Evolutionary conservation across 1,140 invertebrate species (phyloP).

Genomic region (Epicauta chinensis): DNA sequence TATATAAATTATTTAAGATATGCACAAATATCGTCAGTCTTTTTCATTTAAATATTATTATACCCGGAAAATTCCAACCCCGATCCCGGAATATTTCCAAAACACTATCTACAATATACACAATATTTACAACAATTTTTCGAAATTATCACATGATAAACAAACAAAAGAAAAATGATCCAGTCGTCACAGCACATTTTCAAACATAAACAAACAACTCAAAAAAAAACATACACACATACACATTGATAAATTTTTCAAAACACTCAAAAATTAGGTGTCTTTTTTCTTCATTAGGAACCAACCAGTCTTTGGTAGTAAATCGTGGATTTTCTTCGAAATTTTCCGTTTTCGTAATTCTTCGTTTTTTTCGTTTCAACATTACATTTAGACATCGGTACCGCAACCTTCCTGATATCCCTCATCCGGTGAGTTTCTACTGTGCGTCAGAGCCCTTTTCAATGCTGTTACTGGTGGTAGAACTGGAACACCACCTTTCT

Average conservation of each 20-base stretch:
- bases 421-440: conserved; percentile 79
- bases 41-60: conserved; percentile 26
- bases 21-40: conserved; percentile 27
- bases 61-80: conserved; percentile 12
- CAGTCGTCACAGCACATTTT: conserved; percentile 22
- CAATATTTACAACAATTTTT: conserved; percentile 24
- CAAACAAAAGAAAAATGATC: conserved; percentile 3
- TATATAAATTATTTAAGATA: not conserved
- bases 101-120: conserved; percentile 23
- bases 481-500: conserved; percentile 72
- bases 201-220: conserved; percentile 11
- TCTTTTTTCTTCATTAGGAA: conserved; percentile 26
- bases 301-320: conserved; percentile 35
- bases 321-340: not conserved
- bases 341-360: not conserved
- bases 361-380: not conserved
- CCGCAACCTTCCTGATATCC: conserved; percentile 88
- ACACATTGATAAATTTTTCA: not conserved
- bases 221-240: conserved; percentile 19
- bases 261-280: not conserved
- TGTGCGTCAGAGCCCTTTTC: conserved; percentile 71
- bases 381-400: conserved; percentile 72
- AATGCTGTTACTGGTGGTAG: conserved; percentile 72
- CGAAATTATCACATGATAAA: no score
- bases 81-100: conserved; percentile 10